Conservation (phyloP, 2,113 vertebrate species). For the Chionomys nivalis region DNA sequence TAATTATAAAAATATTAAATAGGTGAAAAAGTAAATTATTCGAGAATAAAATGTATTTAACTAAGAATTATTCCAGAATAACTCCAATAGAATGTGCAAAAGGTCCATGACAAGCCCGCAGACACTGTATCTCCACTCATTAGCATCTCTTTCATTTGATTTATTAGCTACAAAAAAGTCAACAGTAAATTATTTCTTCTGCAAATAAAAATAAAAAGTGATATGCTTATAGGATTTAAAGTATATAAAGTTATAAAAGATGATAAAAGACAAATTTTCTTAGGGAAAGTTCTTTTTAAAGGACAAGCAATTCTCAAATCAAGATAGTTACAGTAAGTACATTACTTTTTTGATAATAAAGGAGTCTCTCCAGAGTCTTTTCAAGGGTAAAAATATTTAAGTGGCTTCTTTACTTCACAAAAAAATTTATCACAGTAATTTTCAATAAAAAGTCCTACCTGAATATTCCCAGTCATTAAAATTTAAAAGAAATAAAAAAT, state of each 20-base stretch:
- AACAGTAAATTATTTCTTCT: slow-evolving; percentile 69
- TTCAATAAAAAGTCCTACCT: not conserved
- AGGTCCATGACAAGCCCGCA: not conserved
- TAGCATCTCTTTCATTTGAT: not conserved
- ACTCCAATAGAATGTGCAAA: slow-evolving; percentile 2
- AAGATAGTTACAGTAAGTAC: slow-evolving; percentile 66
- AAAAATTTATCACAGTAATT: not conserved
- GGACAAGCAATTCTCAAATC: slow-evolving; percentile 52
- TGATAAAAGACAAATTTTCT: slow-evolving; percentile 65
- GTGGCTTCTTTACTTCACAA: not conserved
- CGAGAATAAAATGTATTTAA: not conserved
- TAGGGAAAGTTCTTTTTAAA: slow-evolving; percentile 59
- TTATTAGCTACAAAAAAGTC: slow-evolving; percentile 53
- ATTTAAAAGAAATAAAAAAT: slow-evolving; percentile 42
- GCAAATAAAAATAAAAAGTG: slow-evolving; percentile 30
- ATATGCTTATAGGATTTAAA: slow-evolving; percentile 56
- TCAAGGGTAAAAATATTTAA: not conserved
- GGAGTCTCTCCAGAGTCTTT: not conserved
- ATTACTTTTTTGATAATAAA: slow-evolving; percentile 55
- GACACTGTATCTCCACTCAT: slow-evolving; percentile 5
- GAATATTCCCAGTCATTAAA: slow-evolving; percentile 19
- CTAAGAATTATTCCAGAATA: slow-evolving; percentile 38
- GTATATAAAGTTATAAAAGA: slow-evolving; percentile 56
- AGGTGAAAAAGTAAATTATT: slow-evolving; percentile 50
- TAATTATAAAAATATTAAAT: not conserved